These are phyloP conservation scores for Cygnus buccinator DNA, from an alignment of 2,113 vertebrate genomes.

Conservation along the genomic window DNA sequence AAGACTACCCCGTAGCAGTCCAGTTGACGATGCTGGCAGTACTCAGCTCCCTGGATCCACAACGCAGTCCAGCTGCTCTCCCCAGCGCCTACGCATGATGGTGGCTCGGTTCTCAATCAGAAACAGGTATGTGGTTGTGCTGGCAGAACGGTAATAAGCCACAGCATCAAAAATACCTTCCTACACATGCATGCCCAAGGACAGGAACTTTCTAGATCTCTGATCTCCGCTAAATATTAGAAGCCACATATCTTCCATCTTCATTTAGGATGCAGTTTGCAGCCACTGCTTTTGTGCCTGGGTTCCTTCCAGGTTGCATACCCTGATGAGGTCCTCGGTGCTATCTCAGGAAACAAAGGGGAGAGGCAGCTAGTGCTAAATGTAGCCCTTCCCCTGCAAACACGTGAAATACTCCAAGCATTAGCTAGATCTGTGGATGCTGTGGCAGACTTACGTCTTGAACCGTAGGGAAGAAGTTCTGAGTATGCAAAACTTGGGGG, in stretches of 20 bases:
- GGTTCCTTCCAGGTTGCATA: neutral
- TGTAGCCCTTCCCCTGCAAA: neutral
- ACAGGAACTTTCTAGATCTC: neutral
- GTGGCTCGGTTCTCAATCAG: neutral
- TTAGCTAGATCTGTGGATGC: neutral
- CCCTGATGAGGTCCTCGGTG: neutral
- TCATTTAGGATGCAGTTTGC: neutral
- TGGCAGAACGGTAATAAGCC: neutral
- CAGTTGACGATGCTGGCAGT: neutral
- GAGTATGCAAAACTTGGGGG: neutral
- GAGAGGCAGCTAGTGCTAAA: neutral
- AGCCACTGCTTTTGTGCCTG: neutral
- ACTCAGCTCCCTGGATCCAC: neutral
- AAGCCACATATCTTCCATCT: neutral
- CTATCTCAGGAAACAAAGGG: neutral
- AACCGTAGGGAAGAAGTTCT: neutral
- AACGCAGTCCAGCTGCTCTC: neutral
- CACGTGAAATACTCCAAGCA: fast-evolving
- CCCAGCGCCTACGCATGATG: neutral
- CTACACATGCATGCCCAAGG: fast-evolving
- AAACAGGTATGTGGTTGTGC: neutral
- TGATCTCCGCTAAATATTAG: neutral
- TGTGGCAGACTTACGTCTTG: neutral
- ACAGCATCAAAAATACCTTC: neutral
- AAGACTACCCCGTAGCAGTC: neutral